phyloP scores from a whole-genome alignment of 2,113 vertebrate genomes.

The Rhagologus leucostigma region DNA sequence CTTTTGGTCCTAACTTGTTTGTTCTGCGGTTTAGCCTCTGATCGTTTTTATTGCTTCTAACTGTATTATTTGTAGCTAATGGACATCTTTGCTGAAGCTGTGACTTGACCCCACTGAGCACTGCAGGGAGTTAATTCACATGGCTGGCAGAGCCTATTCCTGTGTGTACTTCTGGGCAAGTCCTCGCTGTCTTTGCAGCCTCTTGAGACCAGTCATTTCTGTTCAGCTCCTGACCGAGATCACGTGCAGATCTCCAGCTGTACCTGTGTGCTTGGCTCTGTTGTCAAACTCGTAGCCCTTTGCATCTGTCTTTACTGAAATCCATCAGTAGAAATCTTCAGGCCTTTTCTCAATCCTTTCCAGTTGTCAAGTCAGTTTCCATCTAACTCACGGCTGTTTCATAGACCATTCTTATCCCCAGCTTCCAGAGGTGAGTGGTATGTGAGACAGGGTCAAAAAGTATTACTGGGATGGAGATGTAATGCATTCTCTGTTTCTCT shows the following conservation, averaged over 20 bases:
- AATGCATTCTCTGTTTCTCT: neutral
- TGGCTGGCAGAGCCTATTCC: neutral
- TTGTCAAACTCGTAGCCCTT: neutral
- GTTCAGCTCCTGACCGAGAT: neutral
- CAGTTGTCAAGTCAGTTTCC: neutral
- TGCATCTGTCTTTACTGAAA: neutral
- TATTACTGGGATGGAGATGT: neutral
- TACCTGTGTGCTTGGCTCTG: neutral
- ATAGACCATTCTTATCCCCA: neutral
- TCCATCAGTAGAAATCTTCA: neutral
- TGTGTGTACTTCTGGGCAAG: neutral
- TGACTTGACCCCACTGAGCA: neutral
- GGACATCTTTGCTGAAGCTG: neutral
- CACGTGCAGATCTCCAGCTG: accelerated
- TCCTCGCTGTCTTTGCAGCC: neutral
- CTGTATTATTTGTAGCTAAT: neutral
- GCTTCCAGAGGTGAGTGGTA: neutral
- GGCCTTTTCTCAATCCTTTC: neutral
- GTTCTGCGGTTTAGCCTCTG: neutral
- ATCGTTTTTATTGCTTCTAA: neutral
- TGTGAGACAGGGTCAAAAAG: neutral
- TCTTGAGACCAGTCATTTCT: no score
- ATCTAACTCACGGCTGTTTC: neutral
- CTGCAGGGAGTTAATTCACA: neutral
- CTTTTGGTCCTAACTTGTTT: neutral